Conservation (phyloP, 2,797 vertebrate genomes). For the Hyperoplus lanceolatus region DNA sequence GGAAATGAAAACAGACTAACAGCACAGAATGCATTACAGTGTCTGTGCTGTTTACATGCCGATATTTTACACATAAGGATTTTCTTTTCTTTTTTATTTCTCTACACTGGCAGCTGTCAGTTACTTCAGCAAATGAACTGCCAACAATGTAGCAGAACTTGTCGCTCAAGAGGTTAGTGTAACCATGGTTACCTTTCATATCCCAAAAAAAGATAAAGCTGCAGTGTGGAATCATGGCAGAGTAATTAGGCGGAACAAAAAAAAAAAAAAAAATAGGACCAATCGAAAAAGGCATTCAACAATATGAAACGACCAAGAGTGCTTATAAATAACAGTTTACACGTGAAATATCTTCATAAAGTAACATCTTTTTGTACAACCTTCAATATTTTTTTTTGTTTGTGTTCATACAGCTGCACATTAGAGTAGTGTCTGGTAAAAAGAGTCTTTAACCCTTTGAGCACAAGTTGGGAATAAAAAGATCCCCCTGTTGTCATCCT, state of each 20-base stretch:
- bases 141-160: conserved; percentile 94
- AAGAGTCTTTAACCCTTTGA: conserved; percentile 97
- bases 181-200: conserved; percentile 99
- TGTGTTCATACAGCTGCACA: conserved; percentile 93
- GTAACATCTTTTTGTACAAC: conserved; percentile 99
- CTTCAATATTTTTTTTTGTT: conserved; percentile 88
- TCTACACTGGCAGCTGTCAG: conserved; percentile 98
- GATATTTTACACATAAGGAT: conserved; percentile 97
- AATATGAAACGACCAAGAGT: conserved; percentile 93
- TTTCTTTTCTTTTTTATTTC: conserved; percentile 77
- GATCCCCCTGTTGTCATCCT: conserved; percentile 69
- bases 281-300: conserved; percentile 91
- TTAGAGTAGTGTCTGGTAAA: conserved; percentile 90
- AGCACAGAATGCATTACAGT: conserved; percentile 96
- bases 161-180: conserved; percentile 94
- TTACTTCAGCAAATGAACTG: conserved; percentile 99
- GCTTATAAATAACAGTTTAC: conserved; percentile 96
- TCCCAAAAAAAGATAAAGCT: conserved; percentile 96
- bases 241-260: conserved; percentile 94
- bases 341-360: conserved; percentile 95
- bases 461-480: conserved; percentile 92
- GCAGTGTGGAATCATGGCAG: conserved; percentile 96
- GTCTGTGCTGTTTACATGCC: conserved; percentile 99
- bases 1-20: conserved; percentile 79
- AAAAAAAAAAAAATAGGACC: conserved; percentile 77